Evolutionary conservation across 2,113 vertebrate species (phyloP).

Genomic region (Dicerorhinus sumatrensis): DNA sequence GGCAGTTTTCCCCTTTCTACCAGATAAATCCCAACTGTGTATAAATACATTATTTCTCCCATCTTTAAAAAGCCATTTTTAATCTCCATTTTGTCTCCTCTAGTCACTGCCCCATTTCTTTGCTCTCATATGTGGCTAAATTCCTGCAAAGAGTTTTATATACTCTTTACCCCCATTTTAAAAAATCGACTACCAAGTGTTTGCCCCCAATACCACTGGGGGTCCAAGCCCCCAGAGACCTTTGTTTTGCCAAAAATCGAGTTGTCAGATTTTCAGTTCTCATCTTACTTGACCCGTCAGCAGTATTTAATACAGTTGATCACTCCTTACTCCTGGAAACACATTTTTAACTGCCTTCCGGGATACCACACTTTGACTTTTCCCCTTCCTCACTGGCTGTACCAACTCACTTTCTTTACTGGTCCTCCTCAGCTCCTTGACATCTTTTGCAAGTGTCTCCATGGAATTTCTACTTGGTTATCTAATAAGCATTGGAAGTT

Average conservation of each 20-base stretch:
- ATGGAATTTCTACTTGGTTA: background rate
- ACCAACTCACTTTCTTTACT: background rate
- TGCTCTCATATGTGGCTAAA: background rate
- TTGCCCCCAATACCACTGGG: background rate
- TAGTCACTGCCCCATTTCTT: background rate
- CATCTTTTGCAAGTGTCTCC: background rate
- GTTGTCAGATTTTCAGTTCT: background rate
- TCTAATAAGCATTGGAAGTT: background rate
- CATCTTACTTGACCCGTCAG: background rate
- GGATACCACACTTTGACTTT: background rate
- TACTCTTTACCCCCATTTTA: background rate
- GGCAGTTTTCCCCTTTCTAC: background rate
- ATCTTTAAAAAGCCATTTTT: background rate
- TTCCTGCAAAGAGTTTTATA: background rate
- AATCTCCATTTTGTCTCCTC: background rate
- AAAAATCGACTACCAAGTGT: background rate
- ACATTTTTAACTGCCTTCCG: background rate
- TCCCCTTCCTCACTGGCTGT: background rate
- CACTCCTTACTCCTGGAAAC: background rate
- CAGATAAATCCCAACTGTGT: background rate
- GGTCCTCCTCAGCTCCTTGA: background rate
- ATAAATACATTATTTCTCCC: background rate
- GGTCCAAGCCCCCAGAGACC: background rate
- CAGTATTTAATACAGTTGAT: background rate
- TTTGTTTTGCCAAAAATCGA: background rate